These are phyloP conservation scores for Trachelus troglodyta DNA, from an alignment of 2,888 invertebrate genomes.

Conservation along the genomic window DNA sequence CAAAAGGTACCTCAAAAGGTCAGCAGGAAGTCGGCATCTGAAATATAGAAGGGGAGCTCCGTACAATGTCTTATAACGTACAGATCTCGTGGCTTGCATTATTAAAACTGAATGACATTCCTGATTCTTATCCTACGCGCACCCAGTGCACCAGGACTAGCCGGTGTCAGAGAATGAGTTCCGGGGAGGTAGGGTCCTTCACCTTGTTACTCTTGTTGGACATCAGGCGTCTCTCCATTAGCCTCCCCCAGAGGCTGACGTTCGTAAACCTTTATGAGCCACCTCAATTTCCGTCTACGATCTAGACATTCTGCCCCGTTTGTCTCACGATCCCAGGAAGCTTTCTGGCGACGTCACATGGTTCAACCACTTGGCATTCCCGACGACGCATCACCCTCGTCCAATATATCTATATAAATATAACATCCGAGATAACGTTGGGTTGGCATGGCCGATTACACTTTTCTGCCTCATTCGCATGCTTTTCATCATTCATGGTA, in stretches of 20 bases:
- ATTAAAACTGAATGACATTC: background rate
- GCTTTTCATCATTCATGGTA: background rate
- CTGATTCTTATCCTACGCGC: background rate
- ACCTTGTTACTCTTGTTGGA: background rate
- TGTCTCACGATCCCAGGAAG: slow-evolving; percentile 16
- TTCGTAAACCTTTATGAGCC: slow-evolving; percentile 39
- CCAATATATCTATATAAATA: background rate
- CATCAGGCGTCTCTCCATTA: slow-evolving; percentile 32
- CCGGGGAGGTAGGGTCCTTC: background rate
- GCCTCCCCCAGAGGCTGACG: slow-evolving; percentile 24
- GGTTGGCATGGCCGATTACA: background rate
- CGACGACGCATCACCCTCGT: background rate
- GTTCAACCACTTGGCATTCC: background rate
- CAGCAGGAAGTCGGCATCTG: background rate
- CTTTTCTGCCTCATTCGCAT: background rate
- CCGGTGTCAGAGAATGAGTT: background rate
- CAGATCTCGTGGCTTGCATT: background rate
- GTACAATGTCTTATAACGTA: background rate
- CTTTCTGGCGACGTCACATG: background rate
- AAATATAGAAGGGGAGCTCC: background rate
- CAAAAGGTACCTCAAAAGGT: background rate
- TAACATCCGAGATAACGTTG: background rate
- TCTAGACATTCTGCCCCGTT: slow-evolving; percentile 19
- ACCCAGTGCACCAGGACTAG: background rate
- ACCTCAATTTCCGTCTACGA: slow-evolving; percentile 36